Base-by-base conservation (phyloP, 2,797 vertebrate species). In the Schizopygopsis pylzovi region DNA sequence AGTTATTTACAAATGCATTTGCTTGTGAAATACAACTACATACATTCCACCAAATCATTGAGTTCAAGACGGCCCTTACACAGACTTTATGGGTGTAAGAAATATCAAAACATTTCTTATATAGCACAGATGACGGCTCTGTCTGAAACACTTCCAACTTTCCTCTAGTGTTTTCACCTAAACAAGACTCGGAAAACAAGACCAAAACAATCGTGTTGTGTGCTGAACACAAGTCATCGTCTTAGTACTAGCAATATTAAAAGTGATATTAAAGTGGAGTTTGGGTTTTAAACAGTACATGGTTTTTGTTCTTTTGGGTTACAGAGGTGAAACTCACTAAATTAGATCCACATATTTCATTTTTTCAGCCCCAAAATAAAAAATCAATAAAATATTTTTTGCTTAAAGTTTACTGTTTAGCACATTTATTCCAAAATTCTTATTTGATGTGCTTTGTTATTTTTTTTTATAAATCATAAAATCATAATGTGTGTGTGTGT, bases 1-100 rank as follows among this genome's bases (percentile, higher is more conserved):
- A 79, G 59, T 37, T 85, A 59, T 70, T 43, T 70, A 84, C 83
- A 70, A 25, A 70, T 54, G 61, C 13, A 13, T 54, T 63, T 37
- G 70, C 70, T 47, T 73, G 81, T 63, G 37, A 13, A 75, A 49
- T 73, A 33, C 28, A 33, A 84, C 47, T 56, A 52, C 72, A 83
- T 75, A 54, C 73, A 77, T 63, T 15, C 28, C 28, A 83, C 59
- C 56, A 52, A 49, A 76, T 33, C 33, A 37, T 63, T 63, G 37
- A 63, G 56, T 41, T 41, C 13, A 65, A 76, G 18, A 75, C 12
- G 25, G 13, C 71, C 45, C 15, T 52, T 49, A 49, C 28, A 52
- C 11, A n/a, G 25, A 41, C 20, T 76, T 47, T 75, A 45, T 37
- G 28, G 3, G 1, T 41, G 20, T 37, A 37, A 76, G 25, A 52